Evolutionary conservation across 2,113 vertebrate species (phyloP).

Genomic region (Sander lucioperca): DNA sequence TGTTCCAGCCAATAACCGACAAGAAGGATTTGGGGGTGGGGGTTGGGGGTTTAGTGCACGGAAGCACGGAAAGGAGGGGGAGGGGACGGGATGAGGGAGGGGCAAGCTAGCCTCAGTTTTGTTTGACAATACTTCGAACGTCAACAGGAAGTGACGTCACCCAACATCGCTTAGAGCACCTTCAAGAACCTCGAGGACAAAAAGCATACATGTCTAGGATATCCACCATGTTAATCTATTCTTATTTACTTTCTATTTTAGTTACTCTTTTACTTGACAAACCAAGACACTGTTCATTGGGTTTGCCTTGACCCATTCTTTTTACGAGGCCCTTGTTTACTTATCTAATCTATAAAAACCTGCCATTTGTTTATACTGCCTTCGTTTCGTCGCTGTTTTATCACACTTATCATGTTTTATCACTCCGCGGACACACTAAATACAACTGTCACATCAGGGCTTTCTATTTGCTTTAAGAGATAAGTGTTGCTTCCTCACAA

Average conservation of each 20-base stretch:
- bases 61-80: too few species aligned
- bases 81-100: too few species aligned
- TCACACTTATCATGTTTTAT: slow-evolving; percentile 10
- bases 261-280: neutral
- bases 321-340: slow-evolving; percentile 44
- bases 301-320: slow-evolving; percentile 14
- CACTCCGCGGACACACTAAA: slow-evolving; percentile 18
- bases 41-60: too few species aligned
- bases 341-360: slow-evolving; percentile 21
- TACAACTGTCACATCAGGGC: neutral
- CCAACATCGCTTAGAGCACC: too few species aligned
- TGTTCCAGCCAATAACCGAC: too few species aligned
- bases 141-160: too few species aligned
- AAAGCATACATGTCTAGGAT: slow-evolving; percentile 3
- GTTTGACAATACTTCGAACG: too few species aligned
- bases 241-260: neutral
- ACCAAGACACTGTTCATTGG: slow-evolving; percentile 23
- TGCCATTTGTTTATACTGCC: neutral
- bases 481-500: neutral
- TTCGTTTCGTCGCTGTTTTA: slow-evolving; percentile 10
- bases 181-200: neutral
- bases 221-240: slow-evolving; percentile 3
- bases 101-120: too few species aligned
- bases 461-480: neutral
- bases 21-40: too few species aligned